These are phyloP conservation scores for Gallinago jamesoni DNA, from an alignment of 2,113 vertebrate species.

Conservation along the genomic window DNA sequence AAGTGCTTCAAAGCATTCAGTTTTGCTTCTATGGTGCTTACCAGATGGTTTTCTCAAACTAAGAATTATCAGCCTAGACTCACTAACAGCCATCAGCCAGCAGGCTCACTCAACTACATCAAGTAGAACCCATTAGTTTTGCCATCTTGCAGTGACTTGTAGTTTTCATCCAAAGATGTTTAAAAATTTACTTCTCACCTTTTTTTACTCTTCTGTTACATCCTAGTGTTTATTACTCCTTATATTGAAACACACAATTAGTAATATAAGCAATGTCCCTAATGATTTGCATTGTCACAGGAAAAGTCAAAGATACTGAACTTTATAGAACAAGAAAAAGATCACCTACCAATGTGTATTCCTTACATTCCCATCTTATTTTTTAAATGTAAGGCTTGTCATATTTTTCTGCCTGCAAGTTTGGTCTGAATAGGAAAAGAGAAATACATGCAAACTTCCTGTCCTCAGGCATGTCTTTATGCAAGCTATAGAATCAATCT, in stretches of 20 bases:
- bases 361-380: not conserved
- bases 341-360: not conserved
- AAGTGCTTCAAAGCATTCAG: not conserved
- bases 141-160: not conserved
- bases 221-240: not conserved
- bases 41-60: constrained; percentile 16
- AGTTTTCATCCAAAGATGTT: not conserved
- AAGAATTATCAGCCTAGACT: not conserved
- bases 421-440: not conserved
- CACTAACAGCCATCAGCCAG: not conserved
- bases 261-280: not conserved
- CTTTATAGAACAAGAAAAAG: not conserved
- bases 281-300: not conserved
- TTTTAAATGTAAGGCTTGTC: not conserved
- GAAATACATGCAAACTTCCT: not conserved
- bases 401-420: not conserved
- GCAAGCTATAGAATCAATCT: not conserved
- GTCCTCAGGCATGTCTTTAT: not conserved
- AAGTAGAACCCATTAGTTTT: not conserved
- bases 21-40: not conserved
- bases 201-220: not conserved
- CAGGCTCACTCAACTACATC: not conserved
- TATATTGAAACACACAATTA: not conserved
- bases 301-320: not conserved
- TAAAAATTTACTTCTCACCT: not conserved